Percentiles rank a stretch among this genome's conserved stretches.
phyloP scores from a whole-genome alignment of 2,113 vertebrate genomes.

The Actinemys pallida region DNA sequence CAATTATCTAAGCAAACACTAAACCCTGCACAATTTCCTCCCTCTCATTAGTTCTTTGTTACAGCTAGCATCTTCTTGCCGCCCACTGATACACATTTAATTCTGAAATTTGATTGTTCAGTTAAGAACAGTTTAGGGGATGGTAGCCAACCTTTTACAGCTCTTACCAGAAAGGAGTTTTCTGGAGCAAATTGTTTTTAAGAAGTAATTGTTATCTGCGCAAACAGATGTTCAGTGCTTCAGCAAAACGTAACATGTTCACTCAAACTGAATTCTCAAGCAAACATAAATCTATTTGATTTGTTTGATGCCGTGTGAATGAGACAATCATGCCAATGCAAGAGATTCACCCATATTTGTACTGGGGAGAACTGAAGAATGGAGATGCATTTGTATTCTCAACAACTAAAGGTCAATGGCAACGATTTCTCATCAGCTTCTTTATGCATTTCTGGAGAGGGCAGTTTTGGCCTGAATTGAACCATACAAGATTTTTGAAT shows the following conservation, averaged over 20 bases:
- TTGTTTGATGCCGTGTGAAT: not conserved
- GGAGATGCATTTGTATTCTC: not conserved
- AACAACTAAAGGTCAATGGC: not conserved
- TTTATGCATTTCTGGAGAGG: not conserved
- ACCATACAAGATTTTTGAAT: not conserved
- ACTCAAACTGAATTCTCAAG: not conserved
- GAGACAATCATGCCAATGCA: not conserved
- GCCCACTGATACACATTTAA: not conserved
- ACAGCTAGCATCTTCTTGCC: not conserved
- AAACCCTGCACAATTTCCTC: not conserved
- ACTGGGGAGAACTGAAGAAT: not conserved
- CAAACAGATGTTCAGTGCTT: not conserved
- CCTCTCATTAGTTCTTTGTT: not conserved
- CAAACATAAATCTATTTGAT: not conserved
- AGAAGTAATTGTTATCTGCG: not conserved
- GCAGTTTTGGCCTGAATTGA: not conserved
- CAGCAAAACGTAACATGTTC: not conserved
- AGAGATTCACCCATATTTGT: not conserved
- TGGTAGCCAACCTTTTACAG: not conserved
- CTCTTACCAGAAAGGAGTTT: not conserved
- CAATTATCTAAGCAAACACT: not conserved
- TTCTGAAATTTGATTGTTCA: conserved; percentile 12
- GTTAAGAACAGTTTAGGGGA: not conserved
- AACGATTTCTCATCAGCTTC: not conserved
- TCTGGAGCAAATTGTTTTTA: not conserved